Conservation (phyloP, 2,113 vertebrate genomes). For the Reinhardtius hippoglossoides region DNA sequence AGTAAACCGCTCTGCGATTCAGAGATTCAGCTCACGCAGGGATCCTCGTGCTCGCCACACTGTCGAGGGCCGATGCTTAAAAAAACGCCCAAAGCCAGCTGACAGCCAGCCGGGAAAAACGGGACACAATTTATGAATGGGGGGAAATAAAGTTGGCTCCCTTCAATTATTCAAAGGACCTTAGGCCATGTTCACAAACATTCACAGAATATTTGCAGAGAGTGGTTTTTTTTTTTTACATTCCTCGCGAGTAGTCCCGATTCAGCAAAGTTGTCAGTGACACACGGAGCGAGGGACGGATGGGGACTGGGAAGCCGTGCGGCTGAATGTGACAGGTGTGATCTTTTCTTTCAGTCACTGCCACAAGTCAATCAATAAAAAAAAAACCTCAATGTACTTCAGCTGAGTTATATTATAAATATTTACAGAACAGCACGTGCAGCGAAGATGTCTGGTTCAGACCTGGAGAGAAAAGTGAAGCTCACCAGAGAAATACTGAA, state of each 20-base stretch:
- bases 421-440: background rate
- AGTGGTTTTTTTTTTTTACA: background rate
- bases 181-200: conserved; percentile 30
- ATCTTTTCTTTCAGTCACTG: background rate
- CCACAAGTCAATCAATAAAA: background rate
- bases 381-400: background rate
- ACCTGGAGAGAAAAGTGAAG: background rate
- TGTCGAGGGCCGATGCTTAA: conserved; percentile 22
- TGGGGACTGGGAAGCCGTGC: background rate
- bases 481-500: background rate
- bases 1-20: conserved; percentile 35
- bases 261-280: background rate
- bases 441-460: no score
- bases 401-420: background rate
- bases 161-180: conserved; percentile 57
- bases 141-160: conserved; percentile 40
- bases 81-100: conserved; percentile 31
- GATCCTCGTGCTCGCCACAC: conserved; percentile 19
- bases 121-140: conserved; percentile 39
- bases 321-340: background rate
- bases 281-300: background rate
- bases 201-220: conserved; percentile 5
- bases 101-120: conserved; percentile 31
- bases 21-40: conserved; percentile 30
- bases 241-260: conserved; percentile 1